Percentiles rank a stretch among this genome's conserved stretches.
Evolutionary conservation across 2,113 vertebrate genomes (phyloP).

Genomic region (Upupa epops): DNA sequence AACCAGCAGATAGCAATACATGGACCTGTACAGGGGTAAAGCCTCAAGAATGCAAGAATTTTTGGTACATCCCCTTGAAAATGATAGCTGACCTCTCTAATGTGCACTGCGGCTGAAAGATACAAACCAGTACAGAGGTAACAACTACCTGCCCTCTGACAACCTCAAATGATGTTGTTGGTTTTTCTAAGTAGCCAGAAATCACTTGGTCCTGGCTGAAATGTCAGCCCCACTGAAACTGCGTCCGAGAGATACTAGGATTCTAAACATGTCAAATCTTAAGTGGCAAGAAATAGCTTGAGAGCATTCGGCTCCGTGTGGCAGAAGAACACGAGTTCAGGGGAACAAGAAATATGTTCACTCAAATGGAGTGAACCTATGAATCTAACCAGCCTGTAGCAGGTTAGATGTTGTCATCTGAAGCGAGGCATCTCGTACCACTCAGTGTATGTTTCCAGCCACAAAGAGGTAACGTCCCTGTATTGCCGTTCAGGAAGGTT

Average conservation of each 20-base stretch:
- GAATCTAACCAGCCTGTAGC: no score
- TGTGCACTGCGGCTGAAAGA: not conserved
- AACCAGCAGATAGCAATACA: not conserved
- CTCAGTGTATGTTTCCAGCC: not conserved
- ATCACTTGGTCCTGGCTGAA: not conserved
- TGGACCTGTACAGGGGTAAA: not conserved
- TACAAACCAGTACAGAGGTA: not conserved
- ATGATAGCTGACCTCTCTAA: not conserved
- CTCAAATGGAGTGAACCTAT: conserved; percentile 15
- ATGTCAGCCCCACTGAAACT: not conserved
- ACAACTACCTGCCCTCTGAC: not conserved
- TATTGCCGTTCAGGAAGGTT: not conserved
- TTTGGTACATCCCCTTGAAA: not conserved
- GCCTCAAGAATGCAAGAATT: not conserved
- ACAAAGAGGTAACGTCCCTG: not conserved
- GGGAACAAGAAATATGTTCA: not conserved
- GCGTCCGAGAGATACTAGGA: not conserved
- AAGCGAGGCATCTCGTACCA: not conserved
- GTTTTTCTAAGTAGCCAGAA: not conserved
- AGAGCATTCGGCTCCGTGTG: not conserved
- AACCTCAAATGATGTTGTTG: not conserved
- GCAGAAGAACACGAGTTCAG: not conserved
- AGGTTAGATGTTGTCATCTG: not conserved
- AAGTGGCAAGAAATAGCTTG: not conserved
- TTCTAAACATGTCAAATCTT: not conserved